Evolutionary conservation across 92 coral and sea anemone species (phyloP).

Genomic region (Metridium senile): DNA sequence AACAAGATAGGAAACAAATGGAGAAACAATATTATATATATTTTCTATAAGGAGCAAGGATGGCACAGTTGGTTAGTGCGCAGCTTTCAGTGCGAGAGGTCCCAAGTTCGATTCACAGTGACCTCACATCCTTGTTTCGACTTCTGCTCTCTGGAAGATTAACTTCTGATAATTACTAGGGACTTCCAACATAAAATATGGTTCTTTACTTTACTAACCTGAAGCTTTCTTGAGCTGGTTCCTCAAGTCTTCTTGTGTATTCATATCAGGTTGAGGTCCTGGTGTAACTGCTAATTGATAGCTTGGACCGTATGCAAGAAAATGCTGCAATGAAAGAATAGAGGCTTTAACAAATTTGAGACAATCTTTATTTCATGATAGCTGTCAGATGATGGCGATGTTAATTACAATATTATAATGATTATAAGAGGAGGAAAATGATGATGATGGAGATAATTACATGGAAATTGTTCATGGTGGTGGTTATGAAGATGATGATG

Average conservation of each 20-base stretch:
- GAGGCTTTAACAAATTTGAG: background rate
- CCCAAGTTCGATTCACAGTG: background rate
- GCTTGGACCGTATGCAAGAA: conserved; percentile 89
- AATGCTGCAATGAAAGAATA: conserved; percentile 48
- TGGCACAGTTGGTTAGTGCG: background rate
- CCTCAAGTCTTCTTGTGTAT: conserved; percentile 63
- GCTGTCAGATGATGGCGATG: no score
- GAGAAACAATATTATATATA: no score
- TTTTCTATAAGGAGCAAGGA: background rate
- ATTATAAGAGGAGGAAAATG: no score
- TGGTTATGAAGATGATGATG: no score
- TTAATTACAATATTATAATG: no score
- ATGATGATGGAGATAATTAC: background rate
- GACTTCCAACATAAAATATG: background rate
- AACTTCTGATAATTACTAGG: no score
- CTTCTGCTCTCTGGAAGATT: background rate
- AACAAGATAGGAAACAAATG: background rate
- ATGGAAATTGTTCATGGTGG: no score
- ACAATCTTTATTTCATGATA: background rate
- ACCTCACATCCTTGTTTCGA: background rate
- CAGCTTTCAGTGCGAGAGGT: background rate
- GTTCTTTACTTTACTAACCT: conserved; percentile 39
- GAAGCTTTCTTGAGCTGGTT: conserved; percentile 59
- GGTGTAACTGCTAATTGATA: conserved; percentile 84
- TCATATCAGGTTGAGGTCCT: conserved; percentile 71